Conservation (phyloP, 2,888 invertebrate species). For the Lasioglossum pauxillum region DNA sequence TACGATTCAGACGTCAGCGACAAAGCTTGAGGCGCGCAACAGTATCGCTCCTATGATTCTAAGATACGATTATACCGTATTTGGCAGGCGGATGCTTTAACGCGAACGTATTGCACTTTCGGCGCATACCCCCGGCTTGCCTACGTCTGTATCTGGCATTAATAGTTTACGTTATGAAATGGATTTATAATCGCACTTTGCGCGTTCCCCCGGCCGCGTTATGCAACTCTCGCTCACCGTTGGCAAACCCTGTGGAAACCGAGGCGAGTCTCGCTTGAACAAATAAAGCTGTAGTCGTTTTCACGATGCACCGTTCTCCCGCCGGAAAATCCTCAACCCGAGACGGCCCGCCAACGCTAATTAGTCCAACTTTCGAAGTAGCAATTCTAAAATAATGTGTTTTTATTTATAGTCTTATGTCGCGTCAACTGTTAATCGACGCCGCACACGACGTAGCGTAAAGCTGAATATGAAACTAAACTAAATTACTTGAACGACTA, state of each 20-base stretch:
- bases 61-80: conserved; percentile 68
- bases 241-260: conserved; percentile 32
- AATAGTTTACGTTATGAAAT: conserved; percentile 61
- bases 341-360: neutral
- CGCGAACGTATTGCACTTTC: conserved; percentile 59
- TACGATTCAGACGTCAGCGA: conserved; percentile 72
- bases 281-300: neutral
- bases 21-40: conserved; percentile 57
- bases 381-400: too few species aligned
- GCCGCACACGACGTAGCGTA: too few species aligned
- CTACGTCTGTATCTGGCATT: conserved; percentile 54
- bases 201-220: conserved; percentile 39
- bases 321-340: neutral
- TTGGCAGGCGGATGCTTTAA: conserved; percentile 61
- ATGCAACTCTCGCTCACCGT: conserved; percentile 21
- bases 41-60: conserved; percentile 58
- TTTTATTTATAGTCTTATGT: too few species aligned
- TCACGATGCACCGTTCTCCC: neutral
- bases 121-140: conserved; percentile 14
- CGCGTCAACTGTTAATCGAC: too few species aligned
- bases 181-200: conserved; percentile 64
- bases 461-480: too few species aligned
- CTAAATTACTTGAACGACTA: neutral
- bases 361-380: too few species aligned
- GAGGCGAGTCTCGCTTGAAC: conserved; percentile 6